Base-by-base conservation (phyloP, 1,140 invertebrate genomes). In the Papilio polytes region DNA sequence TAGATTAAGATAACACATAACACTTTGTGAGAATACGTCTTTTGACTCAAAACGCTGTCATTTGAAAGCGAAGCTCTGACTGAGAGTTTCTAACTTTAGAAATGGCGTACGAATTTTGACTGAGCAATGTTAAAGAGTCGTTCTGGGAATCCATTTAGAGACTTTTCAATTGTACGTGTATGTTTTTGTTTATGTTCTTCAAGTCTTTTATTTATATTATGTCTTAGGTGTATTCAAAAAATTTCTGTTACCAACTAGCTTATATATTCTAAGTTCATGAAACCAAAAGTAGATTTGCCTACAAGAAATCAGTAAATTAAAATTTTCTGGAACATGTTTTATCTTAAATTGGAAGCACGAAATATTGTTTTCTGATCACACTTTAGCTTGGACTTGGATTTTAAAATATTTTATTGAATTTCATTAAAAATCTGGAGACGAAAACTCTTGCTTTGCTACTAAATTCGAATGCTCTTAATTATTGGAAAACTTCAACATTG, bases 1-100 rank as follows among this genome's bases (percentile, higher is more conserved):
- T 81, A 86, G 86, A 88, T 88, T 85, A 86, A 86, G 85, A 88
- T 88, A 88, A 86, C 85, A 79, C 86, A 81, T 84, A 77, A 48
- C 80, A 80, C 83, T 84, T 80, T 80, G 66, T 22, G 70, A 72
- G 82, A 83, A 81, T 81, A 81, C 80, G 82, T 81, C 78, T 78
- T 78, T 78, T 78, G 56, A 78, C 18, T 83, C 80, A 83, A 82
- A 84, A 80, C 77, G 73, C 80, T 36, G 36, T 72, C 46, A 82
- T 80, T 85, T 79, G 83, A 85, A 85, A 56, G 46, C 76, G 22
- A 78, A 78, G 77, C 36, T 80, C 78, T 31, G 63, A 66, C 63
- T 66, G 63, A 80, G 13, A 80, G 41, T 76, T 82, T 84, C 81
- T 84, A 73, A 86, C 83, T 83, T 86, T 85, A 82, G 82, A 85